phyloP scores from a whole-genome alignment of 92 coral and sea anemone genomes.

The Phenganax subtilis region DNA sequence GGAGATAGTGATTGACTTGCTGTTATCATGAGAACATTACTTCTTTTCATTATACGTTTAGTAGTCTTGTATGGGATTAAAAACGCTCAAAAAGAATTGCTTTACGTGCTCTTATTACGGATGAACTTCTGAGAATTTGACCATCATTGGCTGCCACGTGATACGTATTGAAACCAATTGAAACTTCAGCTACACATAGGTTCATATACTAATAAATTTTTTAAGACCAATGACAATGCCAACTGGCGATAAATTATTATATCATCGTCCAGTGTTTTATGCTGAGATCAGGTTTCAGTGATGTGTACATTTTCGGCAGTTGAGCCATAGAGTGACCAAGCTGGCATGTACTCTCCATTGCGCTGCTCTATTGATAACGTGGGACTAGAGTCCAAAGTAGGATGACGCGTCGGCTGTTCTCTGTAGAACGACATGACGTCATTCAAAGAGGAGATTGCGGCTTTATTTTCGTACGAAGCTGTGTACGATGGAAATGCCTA shows the following conservation, averaged over 20 bases:
- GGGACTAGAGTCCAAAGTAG: not conserved
- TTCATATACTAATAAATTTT: too few species aligned
- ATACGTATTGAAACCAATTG: too few species aligned
- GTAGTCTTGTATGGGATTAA: too few species aligned
- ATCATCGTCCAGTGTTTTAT: not conserved
- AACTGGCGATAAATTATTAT: not conserved
- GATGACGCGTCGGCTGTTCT: conserved; percentile 5
- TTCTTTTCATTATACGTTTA: too few species aligned
- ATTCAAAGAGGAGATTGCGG: not conserved
- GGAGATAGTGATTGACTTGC: too few species aligned
- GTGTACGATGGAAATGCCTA: conserved; percentile 38
- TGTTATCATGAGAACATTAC: too few species aligned
- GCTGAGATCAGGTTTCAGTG: not conserved
- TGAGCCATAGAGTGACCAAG: conserved; percentile 35
- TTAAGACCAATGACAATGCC: not conserved
- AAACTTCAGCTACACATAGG: too few species aligned
- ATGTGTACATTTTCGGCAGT: conserved; percentile 4
- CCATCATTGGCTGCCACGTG: too few species aligned
- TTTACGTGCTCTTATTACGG: too few species aligned
- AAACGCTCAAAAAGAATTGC: too few species aligned
- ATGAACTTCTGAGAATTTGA: too few species aligned
- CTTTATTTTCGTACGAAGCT: conserved; percentile 33
- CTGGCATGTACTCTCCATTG: conserved; percentile 32
- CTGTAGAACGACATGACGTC: conserved; percentile 35
- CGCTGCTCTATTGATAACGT: conserved; percentile 15